A percentile compares a stretch with the other conserved stretches of the same genome.
Evolutionary conservation across 2,888 invertebrate genomes (phyloP).

Genomic region (Volucella zonaria): DNA sequence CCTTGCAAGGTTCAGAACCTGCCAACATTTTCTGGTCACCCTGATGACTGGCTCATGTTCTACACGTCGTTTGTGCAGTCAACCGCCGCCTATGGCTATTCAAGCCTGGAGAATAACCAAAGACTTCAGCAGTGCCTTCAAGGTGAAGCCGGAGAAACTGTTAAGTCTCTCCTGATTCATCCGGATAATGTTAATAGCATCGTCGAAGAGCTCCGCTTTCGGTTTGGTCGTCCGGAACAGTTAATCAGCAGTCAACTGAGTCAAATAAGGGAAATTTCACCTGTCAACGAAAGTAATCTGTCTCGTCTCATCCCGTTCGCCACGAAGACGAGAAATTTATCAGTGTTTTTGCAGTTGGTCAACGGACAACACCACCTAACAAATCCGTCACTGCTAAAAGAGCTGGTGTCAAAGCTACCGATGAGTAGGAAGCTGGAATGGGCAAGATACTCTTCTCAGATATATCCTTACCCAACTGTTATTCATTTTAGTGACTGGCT

Average conservation of each 20-base stretch:
- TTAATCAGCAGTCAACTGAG: conserved; percentile 62
- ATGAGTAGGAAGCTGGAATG: conserved; percentile 40
- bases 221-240: conserved; percentile 62
- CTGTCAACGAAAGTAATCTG: conserved; percentile 47
- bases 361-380: conserved; percentile 62
- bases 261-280: conserved; percentile 52
- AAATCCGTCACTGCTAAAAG: conserved; percentile 67
- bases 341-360: conserved; percentile 59
- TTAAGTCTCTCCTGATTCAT: conserved; percentile 42
- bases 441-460: conserved; percentile 15
- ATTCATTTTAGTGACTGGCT: conserved; percentile 32
- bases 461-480: conserved; percentile 29
- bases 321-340: conserved; percentile 63
- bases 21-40: too few relatives aligned
- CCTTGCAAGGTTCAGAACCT: too few relatives aligned
- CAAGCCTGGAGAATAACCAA: conserved; percentile 27
- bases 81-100: conserved; percentile 6
- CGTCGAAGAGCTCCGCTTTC: conserved; percentile 39
- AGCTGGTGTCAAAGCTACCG: conserved; percentile 38
- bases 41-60: too few relatives aligned
- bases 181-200: conserved; percentile 44
- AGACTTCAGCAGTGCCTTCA: conserved; percentile 11
- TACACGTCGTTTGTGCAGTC: too few relatives aligned
- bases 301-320: conserved; percentile 59
- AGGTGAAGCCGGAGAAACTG: conserved; percentile 31